phyloP scores from a whole-genome alignment of 2,797 vertebrate species.

The Anomalospiza imberbis region DNA sequence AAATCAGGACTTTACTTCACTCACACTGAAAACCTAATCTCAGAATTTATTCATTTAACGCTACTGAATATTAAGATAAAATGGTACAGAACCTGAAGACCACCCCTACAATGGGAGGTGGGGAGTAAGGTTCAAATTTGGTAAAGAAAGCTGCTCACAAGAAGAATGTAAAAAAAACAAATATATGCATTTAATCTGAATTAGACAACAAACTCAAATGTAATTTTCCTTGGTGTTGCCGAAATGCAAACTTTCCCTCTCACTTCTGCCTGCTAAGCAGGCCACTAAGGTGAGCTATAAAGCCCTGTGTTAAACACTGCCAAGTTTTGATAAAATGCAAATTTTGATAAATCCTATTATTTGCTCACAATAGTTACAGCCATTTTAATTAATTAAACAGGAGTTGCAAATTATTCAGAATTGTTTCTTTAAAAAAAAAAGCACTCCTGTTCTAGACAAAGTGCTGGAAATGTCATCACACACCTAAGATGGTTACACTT shows the following conservation, averaged over 20 bases:
- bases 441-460: neutral
- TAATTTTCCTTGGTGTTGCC: neutral
- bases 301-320: neutral
- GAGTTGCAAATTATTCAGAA: neutral
- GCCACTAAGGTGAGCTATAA: neutral
- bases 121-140: neutral
- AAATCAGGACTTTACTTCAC: neutral
- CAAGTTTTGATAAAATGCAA: neutral
- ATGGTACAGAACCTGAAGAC: neutral
- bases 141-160: neutral
- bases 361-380: neutral
- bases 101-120: neutral
- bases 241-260: neutral
- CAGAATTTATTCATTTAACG: neutral
- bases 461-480: neutral
- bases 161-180: neutral
- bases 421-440: neutral
- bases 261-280: neutral
- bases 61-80: neutral
- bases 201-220: neutral
- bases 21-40: neutral
- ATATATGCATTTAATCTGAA: neutral
- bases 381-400: neutral
- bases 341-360: neutral
- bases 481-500: neutral